phyloP scores from a whole-genome alignment of 2,113 vertebrate species.

The Epinephelus cyanopodus region DNA sequence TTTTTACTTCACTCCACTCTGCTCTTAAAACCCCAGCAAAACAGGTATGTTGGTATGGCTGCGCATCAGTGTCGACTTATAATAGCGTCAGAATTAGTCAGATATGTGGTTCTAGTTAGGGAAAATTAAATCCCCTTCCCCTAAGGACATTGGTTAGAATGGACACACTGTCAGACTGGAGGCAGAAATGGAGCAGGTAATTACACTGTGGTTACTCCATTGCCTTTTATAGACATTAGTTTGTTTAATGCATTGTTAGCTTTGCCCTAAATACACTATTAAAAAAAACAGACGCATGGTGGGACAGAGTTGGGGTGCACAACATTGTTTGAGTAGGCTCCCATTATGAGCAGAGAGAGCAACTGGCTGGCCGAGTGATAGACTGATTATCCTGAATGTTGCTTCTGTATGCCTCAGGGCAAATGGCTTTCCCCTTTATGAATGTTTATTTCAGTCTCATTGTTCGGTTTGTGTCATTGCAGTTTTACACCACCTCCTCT shows the following conservation, averaged over 20 bases:
- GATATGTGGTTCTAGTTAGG: no score
- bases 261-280: not conserved
- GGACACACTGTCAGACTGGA: no score
- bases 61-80: no score
- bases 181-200: no score
- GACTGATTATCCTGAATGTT: not conserved
- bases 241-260: not conserved
- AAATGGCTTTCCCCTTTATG: not conserved
- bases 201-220: no score
- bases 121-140: no score
- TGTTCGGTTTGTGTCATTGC: not conserved
- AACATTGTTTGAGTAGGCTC: not conserved
- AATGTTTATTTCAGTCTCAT: constrained; percentile 25
- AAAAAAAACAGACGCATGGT: not conserved
- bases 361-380: not conserved
- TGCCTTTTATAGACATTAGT: not conserved
- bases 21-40: no score
- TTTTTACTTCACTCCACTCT: no score
- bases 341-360: not conserved
- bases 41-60: no score
- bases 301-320: not conserved
- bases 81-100: no score
- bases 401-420: not conserved
- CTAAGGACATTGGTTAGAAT: no score
- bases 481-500: constrained; percentile 6